Base-by-base conservation (phyloP, 2,113 vertebrate genomes). In the Aviceda subcristata region DNA sequence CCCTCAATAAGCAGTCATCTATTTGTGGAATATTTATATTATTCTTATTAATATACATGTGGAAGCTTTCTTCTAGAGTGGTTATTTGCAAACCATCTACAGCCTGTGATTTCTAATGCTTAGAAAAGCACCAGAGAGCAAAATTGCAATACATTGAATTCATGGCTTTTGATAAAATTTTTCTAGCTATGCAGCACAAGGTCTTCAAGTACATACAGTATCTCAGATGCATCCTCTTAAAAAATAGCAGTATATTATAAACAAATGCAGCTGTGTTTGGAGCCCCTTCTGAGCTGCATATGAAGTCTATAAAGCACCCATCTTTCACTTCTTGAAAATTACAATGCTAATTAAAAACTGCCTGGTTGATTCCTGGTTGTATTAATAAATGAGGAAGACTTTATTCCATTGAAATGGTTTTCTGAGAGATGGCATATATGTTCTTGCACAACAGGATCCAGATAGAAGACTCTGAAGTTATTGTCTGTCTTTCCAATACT, bases 51-150 rank as follows among this genome's bases (percentile, higher is more conserved):
- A 89, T 88, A 96, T 83, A 89, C 66, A 72, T 83, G 66, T 92
- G 77, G 74, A 64, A 77, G 51, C 41, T 93, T 93, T 86, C 71
- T 92, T 63, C 75, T 74, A 51, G 63, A 90, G 45, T 81, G 75
- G 83, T 97, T 97, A 98, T 97, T 98, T 98, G 97, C 97, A 96
- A 97, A 97, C 93, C 97, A 92, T 97, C 88, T 94, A 97, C 86
- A 89, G 84, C 88, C 89, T 94, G 71, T 95, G 91, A 97, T 96
- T 97, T 88, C 82, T 80, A 91, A 96, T 94, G 72, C 72, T 73
- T 59, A 86, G 97, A 95, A 98, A 96, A 97, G 80, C 93, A 93
- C 95, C 91, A 94, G 97, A 98, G 97, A 97, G 89, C 46, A 82
- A 62, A 92, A 88, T 55, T 94, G 94, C 93, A 98, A 96, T 97